Percentiles rank a stretch among this genome's conserved stretches.
These are phyloP conservation scores for Operophtera brumata DNA, from an alignment of 2,888 invertebrate genomes.

Conservation along the genomic window DNA sequence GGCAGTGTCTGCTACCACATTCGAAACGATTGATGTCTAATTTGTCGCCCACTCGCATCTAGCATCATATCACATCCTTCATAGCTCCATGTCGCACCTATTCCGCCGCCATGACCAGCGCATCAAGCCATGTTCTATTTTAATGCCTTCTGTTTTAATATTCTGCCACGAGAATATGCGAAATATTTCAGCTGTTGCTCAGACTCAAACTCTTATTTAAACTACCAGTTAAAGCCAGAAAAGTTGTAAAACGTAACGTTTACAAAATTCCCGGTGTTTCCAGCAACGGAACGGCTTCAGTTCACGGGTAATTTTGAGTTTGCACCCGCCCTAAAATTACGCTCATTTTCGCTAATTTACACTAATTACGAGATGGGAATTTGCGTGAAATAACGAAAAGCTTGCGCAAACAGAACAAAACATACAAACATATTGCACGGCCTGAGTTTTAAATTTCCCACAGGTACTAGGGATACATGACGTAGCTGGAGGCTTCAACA, in stretches of 20 bases:
- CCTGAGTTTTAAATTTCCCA: slow-evolving; percentile 38
- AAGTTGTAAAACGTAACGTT: not conserved
- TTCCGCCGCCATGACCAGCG: slow-evolving; percentile 31
- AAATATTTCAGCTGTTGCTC: slow-evolving; percentile 42
- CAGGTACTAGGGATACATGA: slow-evolving; percentile 40
- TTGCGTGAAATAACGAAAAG: too few relatives aligned
- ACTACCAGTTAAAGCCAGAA: not conserved
- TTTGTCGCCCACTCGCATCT: too few relatives aligned
- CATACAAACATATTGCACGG: not conserved
- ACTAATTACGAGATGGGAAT: slow-evolving; percentile 34
- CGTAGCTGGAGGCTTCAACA: slow-evolving; percentile 19
- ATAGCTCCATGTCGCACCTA: slow-evolving; percentile 20
- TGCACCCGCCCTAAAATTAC: not conserved
- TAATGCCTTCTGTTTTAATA: slow-evolving; percentile 46
- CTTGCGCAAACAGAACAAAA: not conserved
- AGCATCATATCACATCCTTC: not conserved
- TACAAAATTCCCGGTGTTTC: not conserved
- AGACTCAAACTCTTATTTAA: not conserved
- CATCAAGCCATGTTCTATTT: slow-evolving; percentile 42
- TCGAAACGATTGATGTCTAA: too few relatives aligned
- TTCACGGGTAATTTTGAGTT: not conserved
- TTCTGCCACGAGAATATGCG: slow-evolving; percentile 37
- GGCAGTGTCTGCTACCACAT: too few relatives aligned
- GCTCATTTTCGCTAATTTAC: slow-evolving; percentile 46
- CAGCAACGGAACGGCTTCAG: not conserved